Evolutionary conservation across 2,113 vertebrate species (phyloP), one percentile per base, ranked within the genome.

Genomic region (Rhombomys opimus): DNA sequence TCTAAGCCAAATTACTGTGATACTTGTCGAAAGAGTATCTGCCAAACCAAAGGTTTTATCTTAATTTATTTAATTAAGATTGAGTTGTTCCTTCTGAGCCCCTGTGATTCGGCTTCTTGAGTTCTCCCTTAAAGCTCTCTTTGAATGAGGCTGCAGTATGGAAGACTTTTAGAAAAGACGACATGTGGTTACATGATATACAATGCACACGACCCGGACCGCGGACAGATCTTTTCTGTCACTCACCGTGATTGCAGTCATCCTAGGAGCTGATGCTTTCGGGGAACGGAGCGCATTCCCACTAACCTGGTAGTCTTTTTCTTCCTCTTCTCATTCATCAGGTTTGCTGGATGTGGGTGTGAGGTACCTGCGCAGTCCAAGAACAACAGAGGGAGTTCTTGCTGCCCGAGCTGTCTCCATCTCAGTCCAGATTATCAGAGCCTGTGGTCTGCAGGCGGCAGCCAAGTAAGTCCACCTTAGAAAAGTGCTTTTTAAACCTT

Each of bases 371-470:
- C 97, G 96, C 54, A 98, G 98, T 27, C 61, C 98, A 57, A 97
- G 98, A 97, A 98, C 96, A 95, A 92, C 97, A 76, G 97, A 97
- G 41, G 98, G 98, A 95, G 89, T 97, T 81, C 86, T 98, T 70
- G 97, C 99, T 32, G 97, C 99, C 91, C 98, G 94, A 32, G 67
- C 98, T 35, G 98, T 99, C 63, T 99, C 98, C 2, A 98, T 99
- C 54, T 98, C 98, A 9, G 97, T 99, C 14, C 98, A 99, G 32
- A 98, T 99, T 84, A 99, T 99, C 96, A 98, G 99, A 98, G 99
- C 99, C 50, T 98, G 99, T 81, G 99, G 99, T 90, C 98, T 99
- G 95, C 99, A 99, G 97, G 99, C 99, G 41, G 99, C 99, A 85
- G 99, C 99, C 68, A 99, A 99, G 99, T 99, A 98, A 98, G 97